A percentile compares a stretch with the other conserved stretches of the same genome.
Evolutionary conservation across 1,140 invertebrate genomes (phyloP).

Genomic region (Psilanteris sp.): DNA sequence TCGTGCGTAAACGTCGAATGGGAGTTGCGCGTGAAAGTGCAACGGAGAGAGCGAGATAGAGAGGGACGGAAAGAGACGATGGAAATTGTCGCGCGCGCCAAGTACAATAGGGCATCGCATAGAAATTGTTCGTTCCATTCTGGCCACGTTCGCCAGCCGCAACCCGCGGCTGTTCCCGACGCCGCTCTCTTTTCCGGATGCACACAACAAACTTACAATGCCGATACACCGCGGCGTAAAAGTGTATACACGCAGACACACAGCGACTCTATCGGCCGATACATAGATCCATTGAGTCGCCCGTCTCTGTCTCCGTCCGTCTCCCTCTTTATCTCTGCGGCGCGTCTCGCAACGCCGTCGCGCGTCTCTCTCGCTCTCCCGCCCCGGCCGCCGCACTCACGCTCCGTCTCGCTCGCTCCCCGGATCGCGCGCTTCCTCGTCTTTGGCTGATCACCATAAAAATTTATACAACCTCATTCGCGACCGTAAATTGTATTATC

Average conservation of each 20-base stretch:
- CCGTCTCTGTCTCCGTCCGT: too few relatives aligned
- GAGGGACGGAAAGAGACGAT: slow-evolving; percentile 10
- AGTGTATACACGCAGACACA: slow-evolving; percentile 36
- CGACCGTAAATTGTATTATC: slow-evolving; percentile 78
- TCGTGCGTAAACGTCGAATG: slow-evolving; percentile 30
- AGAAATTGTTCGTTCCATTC: slow-evolving; percentile 71
- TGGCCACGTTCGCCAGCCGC: slow-evolving; percentile 67
- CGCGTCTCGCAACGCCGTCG: too few relatives aligned
- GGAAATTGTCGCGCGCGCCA: slow-evolving; percentile 57
- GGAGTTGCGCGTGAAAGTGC: slow-evolving; percentile 24
- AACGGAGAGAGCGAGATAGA: slow-evolving; percentile 5
- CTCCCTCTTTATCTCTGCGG: too few relatives aligned
- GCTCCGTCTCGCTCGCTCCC: neutral
- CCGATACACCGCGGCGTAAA: slow-evolving; percentile 55
- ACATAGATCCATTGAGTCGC: slow-evolving; percentile 28
- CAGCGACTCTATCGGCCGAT: slow-evolving; percentile 70
- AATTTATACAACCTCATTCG: slow-evolving; percentile 75
- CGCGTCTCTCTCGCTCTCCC: too few relatives aligned
- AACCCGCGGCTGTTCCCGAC: slow-evolving; percentile 32
- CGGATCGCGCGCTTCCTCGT: neutral
- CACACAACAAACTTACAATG: slow-evolving; percentile 66
- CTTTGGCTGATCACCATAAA: slow-evolving; percentile 78
- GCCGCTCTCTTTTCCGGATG: slow-evolving; percentile 45
- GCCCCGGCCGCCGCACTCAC: too few relatives aligned
- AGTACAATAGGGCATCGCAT: slow-evolving; percentile 56